These are phyloP conservation scores for Psittacula derbiana DNA, from an alignment of 2,797 vertebrate genomes.

Conservation along the genomic window DNA sequence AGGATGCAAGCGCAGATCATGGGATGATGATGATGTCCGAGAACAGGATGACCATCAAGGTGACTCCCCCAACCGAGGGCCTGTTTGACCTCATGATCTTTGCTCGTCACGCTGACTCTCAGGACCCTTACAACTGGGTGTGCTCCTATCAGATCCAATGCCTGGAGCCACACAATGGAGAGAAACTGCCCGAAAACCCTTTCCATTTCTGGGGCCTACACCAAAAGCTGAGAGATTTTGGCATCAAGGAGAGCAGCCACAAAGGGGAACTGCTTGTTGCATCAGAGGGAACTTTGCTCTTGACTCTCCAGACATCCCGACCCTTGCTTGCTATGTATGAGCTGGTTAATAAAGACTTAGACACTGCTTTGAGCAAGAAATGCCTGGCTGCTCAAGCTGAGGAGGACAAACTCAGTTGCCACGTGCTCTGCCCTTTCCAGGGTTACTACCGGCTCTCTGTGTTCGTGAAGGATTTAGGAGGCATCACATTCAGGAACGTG, in stretches of 20 bases:
- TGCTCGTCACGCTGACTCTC: constrained; percentile 61
- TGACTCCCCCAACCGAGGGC: constrained; percentile 74
- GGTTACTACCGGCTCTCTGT: constrained; percentile 81
- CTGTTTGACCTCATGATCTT: constrained; percentile 83
- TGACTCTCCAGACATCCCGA: constrained; percentile 72
- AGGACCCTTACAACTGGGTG: constrained; percentile 75
- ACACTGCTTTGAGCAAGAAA: constrained; percentile 69
- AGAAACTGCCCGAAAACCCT: constrained; percentile 80
- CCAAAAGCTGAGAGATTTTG: constrained; percentile 61
- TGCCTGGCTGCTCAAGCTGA: constrained; percentile 81
- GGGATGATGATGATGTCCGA: constrained; percentile 76
- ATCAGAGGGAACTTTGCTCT: constrained; percentile 61
- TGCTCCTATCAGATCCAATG: constrained; percentile 83
- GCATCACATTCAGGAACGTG: constrained; percentile 72
- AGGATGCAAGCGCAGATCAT: constrained; percentile 34
- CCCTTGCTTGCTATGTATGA: constrained; percentile 78
- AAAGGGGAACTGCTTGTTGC: constrained; percentile 63
- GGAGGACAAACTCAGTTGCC: constrained; percentile 73
- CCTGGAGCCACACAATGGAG: constrained; percentile 50
- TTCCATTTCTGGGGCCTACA: constrained; percentile 82
- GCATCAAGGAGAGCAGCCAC: constrained; percentile 69
- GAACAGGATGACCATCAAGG: constrained; percentile 76
- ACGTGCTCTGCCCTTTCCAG: constrained; percentile 73
- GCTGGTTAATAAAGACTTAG: constrained; percentile 71
- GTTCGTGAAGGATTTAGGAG: constrained; percentile 79